Evolutionary conservation across 2,113 vertebrate species (phyloP).

Genomic region (Corythornis madagascariensis): DNA sequence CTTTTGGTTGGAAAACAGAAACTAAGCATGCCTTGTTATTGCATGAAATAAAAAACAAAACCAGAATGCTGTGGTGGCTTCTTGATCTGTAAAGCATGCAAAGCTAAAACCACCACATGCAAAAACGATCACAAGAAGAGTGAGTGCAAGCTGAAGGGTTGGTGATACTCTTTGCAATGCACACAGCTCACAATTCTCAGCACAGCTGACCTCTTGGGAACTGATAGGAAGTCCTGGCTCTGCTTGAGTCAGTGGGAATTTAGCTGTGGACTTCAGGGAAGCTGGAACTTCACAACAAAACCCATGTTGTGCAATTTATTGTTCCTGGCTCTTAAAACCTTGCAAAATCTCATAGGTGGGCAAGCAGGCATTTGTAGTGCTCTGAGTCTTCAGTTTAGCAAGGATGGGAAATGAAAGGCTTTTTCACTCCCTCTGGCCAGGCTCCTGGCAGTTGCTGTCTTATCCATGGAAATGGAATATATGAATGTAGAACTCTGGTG

Average conservation of each 20-base stretch:
- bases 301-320: background rate
- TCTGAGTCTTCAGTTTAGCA: background rate
- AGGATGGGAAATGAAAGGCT: background rate
- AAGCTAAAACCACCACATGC: slow-evolving; percentile 31
- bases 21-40: slow-evolving; percentile 1
- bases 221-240: slow-evolving; percentile 50
- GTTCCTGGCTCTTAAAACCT: slow-evolving; percentile 8
- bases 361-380: background rate
- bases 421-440: background rate
- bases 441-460: background rate
- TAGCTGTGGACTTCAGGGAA: slow-evolving; percentile 24
- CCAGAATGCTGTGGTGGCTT: slow-evolving; percentile 24
- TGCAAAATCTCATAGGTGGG: background rate
- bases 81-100: slow-evolving; percentile 26
- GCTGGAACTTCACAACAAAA: slow-evolving; percentile 2
- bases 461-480: background rate
- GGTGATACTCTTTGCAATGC: background rate
- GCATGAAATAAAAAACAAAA: slow-evolving; percentile 55
- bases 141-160: background rate
- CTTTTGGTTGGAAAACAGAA: slow-evolving; percentile 50
- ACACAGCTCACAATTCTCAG: background rate
- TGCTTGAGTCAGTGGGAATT: slow-evolving; percentile 54
- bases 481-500: background rate
- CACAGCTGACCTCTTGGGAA: slow-evolving; percentile 30
- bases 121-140: slow-evolving; percentile 26